Evolutionary conservation across 2,797 vertebrate species (phyloP), one percentile per base, ranked within the genome.

Genomic region (Dallia pectoralis): DNA sequence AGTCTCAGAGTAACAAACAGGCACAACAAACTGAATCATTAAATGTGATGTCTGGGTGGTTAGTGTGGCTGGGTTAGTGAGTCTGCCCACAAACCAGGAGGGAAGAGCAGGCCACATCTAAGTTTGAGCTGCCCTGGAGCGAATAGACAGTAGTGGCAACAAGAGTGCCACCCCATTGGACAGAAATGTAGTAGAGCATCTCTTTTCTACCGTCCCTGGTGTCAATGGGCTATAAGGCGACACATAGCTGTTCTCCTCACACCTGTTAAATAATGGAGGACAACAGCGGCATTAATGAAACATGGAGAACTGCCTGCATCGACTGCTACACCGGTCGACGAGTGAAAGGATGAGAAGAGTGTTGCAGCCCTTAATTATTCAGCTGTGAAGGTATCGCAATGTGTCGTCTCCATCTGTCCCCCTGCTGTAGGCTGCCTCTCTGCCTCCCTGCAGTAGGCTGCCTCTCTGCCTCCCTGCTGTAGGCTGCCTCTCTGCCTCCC

Each of bases 211-310:
- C 69, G 76, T 86, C 89, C 86, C 88, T 32, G 83, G 90, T 91
- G 90, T 89, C 82, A 78, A 74, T 77, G 85, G 88, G 86, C 87
- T 79, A 85, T 79, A 88, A 89, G 91, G 91, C 91, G 90, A 93
- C 92, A 93, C 82, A 64, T 90, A 86, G 91, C 93, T 78, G 93
- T 93, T 94, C 90, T 89, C 88, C 94, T 87, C 86, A 91, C 90
- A 77, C 85, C 83, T 87, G 77, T 86, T 97, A 92, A 96, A 96
- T 96, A 95, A 96, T 97, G 88, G 84, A 96, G 85, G 89, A 53
- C 87, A 92, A 91, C 87, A 80, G 91, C 87, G 85, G 89, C 92
- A 93, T 94, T 94, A 95, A 96, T 95, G 94, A 95, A 96, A 96
- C 94, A 96, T 95, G 91, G 92, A 22, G 36, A 1, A 22, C 65